phyloP scores from a whole-genome alignment of 1,140 invertebrate species.

The Cylas formicarius region DNA sequence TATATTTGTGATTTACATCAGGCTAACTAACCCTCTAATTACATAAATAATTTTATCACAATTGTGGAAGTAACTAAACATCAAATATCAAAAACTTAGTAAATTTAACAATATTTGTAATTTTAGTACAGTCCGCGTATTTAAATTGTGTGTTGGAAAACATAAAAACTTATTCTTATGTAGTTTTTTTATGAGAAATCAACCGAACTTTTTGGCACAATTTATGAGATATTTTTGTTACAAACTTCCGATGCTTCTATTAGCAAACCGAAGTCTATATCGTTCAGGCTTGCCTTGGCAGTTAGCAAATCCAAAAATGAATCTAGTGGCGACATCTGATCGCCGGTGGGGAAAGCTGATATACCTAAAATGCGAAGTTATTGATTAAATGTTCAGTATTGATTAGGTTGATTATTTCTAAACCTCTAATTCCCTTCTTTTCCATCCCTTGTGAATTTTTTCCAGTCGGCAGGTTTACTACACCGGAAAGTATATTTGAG shows the following conservation, averaged over 20 bases:
- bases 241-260: conserved; percentile 69
- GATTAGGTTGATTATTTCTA: conserved; percentile 6
- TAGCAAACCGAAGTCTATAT: conserved; percentile 71
- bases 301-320: conserved; percentile 78
- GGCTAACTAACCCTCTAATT: too few species aligned
- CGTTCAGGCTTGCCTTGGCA: conserved; percentile 74
- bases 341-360: conserved; percentile 61
- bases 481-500: conserved; percentile 64
- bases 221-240: conserved; percentile 8
- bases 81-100: too few species aligned
- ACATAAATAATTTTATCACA: too few species aligned
- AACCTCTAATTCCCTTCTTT: conserved; percentile 20
- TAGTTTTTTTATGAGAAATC: too few species aligned
- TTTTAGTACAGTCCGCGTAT: too few species aligned
- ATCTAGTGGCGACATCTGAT: conserved; percentile 69
- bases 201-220: too few species aligned
- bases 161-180: too few species aligned
- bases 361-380: conserved; percentile 47
- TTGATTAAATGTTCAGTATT: neutral
- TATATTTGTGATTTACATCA: too few species aligned
- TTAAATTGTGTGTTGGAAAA: too few species aligned
- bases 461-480: conserved; percentile 24
- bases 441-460: conserved; percentile 21
- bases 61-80: too few species aligned
- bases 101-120: too few species aligned